Evolutionary conservation across 2,888 invertebrate genomes (phyloP).

Genomic region (Plebejus argus): DNA sequence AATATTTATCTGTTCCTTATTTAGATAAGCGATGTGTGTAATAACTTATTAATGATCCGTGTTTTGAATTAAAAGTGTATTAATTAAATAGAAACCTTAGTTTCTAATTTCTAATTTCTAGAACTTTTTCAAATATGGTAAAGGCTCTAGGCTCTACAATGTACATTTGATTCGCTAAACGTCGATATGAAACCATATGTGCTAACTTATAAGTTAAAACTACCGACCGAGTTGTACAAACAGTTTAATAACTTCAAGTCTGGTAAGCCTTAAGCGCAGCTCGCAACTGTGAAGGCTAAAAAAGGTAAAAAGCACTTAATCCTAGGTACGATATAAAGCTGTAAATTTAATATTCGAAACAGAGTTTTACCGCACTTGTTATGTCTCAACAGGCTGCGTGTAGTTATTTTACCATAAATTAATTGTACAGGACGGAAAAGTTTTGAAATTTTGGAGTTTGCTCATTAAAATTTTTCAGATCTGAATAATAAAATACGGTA

Average conservation of each 20-base stretch:
- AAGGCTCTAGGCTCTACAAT: not conserved
- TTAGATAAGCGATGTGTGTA: no score
- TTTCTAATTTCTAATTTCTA: not conserved
- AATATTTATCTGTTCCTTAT: no score
- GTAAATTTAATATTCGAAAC: constrained; percentile 4
- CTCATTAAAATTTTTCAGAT: not conserved
- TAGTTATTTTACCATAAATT: constrained; percentile 4
- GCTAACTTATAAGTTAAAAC: not conserved
- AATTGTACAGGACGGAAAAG: not conserved
- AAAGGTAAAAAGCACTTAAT: not conserved
- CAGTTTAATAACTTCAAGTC: constrained; percentile 19
- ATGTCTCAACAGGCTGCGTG: constrained; percentile 6
- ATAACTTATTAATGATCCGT: no score
- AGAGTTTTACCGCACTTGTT: not conserved
- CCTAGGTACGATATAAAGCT: constrained; percentile 17
- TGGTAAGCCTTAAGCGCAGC: constrained; percentile 13
- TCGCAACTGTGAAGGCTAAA: constrained; percentile 15
- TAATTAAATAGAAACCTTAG: not conserved
- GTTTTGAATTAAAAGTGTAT: no score
- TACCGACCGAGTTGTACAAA: constrained; percentile 1
- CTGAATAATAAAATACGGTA: not conserved
- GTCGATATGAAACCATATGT: constrained; percentile 20
- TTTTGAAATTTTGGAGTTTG: constrained; percentile 5
- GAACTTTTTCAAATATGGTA: not conserved
- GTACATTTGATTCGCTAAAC: not conserved